Conservation (phyloP, 1,140 invertebrate genomes). For the Drosophila navojoa region DNA sequence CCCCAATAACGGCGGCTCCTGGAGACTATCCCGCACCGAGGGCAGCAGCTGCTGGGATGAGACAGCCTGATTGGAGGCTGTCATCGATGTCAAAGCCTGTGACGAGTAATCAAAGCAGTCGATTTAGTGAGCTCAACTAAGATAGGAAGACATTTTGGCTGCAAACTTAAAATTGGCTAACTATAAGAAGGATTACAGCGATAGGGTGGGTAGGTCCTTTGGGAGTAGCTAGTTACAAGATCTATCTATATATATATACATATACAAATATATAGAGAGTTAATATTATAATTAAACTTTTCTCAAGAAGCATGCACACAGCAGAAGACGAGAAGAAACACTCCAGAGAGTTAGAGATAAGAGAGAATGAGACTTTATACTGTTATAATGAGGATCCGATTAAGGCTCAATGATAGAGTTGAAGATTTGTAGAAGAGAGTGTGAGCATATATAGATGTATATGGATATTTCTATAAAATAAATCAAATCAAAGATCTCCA, state of each 20-base stretch:
- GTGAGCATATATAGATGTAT: too few species aligned
- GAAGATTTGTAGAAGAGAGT: too few species aligned
- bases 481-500: too few species aligned
- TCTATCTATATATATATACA: background rate
- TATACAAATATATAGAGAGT: conserved; percentile 1
- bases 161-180: conserved; percentile 47
- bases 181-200: conserved; percentile 39
- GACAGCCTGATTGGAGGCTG: conserved; percentile 85
- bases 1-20: conserved; percentile 83
- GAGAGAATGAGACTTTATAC: conserved; percentile 11
- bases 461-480: too few species aligned
- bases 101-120: background rate
- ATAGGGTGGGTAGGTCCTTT: background rate
- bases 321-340: conserved; percentile 13
- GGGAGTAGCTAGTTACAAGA: conserved; percentile 1
- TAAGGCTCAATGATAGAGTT: too few species aligned
- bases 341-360: background rate
- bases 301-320: conserved; percentile 51
- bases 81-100: conserved; percentile 89
- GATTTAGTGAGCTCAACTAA: conserved; percentile 12
- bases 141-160: background rate
- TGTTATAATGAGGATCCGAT: too few species aligned
- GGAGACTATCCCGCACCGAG: conserved; percentile 89
- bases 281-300: background rate
- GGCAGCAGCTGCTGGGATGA: conserved; percentile 85